phyloP scores from a whole-genome alignment of 1,140 invertebrate genomes.

The Calosoma granatense region DNA sequence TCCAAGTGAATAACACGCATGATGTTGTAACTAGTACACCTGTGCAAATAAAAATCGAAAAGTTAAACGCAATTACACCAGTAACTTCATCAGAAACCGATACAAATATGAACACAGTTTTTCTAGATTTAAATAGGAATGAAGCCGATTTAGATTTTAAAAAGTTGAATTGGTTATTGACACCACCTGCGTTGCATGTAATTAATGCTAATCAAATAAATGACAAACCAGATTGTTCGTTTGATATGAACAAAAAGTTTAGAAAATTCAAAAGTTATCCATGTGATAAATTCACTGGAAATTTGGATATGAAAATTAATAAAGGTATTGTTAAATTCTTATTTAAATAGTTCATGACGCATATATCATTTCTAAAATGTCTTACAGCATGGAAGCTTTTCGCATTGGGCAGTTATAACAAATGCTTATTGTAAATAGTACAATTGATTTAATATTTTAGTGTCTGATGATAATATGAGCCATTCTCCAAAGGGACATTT shows the following conservation, averaged over 20 bases:
- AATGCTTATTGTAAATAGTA: background rate
- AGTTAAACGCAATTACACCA: background rate
- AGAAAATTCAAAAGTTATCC: background rate
- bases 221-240: background rate
- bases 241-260: background rate
- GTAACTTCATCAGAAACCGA: background rate
- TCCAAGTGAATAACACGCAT: background rate
- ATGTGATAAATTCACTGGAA: background rate
- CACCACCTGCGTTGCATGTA: background rate
- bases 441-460: constrained; percentile 13
- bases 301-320: background rate
- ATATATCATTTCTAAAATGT: background rate
- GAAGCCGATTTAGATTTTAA: background rate
- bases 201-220: background rate
- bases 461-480: constrained; percentile 13
- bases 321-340: background rate
- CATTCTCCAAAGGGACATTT: constrained; percentile 35
- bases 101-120: background rate
- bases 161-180: background rate
- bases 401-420: too few species aligned
- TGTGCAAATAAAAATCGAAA: background rate
- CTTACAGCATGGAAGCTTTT: background rate
- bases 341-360: background rate
- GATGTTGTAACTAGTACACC: background rate
- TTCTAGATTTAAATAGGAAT: background rate